phyloP scores from a whole-genome alignment of 2,113 vertebrate genomes.

The Muntiacus muntjak region DNA sequence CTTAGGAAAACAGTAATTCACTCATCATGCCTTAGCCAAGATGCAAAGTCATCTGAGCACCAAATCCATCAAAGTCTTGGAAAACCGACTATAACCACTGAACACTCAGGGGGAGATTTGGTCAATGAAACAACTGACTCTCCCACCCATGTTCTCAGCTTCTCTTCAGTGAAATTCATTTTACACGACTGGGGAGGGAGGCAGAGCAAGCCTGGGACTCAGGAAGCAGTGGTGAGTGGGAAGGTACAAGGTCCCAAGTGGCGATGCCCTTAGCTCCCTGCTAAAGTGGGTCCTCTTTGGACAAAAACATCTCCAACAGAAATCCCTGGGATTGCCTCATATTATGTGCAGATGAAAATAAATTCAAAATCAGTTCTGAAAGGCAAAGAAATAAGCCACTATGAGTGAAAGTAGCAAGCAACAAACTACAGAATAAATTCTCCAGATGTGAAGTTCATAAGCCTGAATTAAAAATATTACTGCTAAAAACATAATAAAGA shows the following conservation, averaged over 20 bases:
- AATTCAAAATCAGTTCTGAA: neutral
- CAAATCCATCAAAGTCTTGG: neutral
- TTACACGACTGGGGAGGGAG: neutral
- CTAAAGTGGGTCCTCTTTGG: neutral
- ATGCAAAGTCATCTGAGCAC: neutral
- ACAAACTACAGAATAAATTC: neutral
- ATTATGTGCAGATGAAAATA: neutral
- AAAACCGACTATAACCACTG: neutral
- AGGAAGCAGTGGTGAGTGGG: accelerated
- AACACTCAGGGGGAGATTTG: neutral
- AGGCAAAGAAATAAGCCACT: neutral
- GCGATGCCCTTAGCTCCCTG: accelerated
- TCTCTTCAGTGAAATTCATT: neutral
- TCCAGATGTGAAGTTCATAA: neutral
- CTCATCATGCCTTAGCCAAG: neutral
- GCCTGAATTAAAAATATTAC: neutral
- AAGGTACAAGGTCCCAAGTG: accelerated
- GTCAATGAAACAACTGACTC: neutral
- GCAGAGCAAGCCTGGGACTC: accelerated
- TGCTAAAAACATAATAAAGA: neutral
- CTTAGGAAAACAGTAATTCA: neutral
- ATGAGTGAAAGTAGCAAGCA: neutral
- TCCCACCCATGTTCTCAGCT: neutral
- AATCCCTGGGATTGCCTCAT: accelerated
- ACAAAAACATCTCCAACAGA: accelerated